Percentiles rank a stretch among this genome's conserved stretches.
Evolutionary conservation across 2,113 vertebrate species (phyloP).

Genomic region (Cheirogaleus medius): DNA sequence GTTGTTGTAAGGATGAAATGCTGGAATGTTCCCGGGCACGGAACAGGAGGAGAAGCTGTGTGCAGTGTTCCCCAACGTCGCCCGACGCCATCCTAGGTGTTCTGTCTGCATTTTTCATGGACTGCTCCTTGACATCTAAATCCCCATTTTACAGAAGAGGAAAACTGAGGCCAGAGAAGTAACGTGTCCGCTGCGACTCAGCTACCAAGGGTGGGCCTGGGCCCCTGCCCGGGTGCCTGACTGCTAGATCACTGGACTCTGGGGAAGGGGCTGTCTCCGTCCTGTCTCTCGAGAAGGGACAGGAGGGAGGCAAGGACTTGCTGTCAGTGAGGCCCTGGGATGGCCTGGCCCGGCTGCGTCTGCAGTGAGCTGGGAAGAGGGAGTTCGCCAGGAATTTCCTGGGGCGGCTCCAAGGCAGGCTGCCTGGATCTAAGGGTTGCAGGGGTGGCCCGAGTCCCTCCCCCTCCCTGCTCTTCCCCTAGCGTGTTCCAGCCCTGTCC

Average conservation of each 20-base stretch:
- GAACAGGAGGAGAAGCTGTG: rapidly evolving
- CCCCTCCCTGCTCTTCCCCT: conserved; percentile 57
- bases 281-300: not conserved
- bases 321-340: not conserved
- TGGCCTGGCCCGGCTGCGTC: conserved; percentile 61
- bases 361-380: conserved; percentile 68
- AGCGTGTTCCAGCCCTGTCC: conserved; percentile 76
- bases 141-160: not conserved
- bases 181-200: not conserved
- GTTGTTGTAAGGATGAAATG: not conserved
- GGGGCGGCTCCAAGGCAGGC: conserved; percentile 77
- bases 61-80: not conserved
- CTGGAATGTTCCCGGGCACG: rapidly evolving
- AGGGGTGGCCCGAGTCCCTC: conserved; percentile 62
- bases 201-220: not conserved
- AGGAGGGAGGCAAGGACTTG: not conserved
- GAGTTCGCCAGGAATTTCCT: conserved; percentile 77
- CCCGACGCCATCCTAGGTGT: not conserved
- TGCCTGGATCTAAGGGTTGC: conserved; percentile 73
- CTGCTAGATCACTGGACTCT: not conserved
- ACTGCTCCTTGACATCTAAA: not conserved
- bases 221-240: rapidly evolving
- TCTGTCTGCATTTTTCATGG: not conserved
- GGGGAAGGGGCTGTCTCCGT: not conserved
- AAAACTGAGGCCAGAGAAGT: not conserved